Evolutionary conservation across 2,888 invertebrate species (phyloP).

Genomic region (Zeuzera pyrina): DNA sequence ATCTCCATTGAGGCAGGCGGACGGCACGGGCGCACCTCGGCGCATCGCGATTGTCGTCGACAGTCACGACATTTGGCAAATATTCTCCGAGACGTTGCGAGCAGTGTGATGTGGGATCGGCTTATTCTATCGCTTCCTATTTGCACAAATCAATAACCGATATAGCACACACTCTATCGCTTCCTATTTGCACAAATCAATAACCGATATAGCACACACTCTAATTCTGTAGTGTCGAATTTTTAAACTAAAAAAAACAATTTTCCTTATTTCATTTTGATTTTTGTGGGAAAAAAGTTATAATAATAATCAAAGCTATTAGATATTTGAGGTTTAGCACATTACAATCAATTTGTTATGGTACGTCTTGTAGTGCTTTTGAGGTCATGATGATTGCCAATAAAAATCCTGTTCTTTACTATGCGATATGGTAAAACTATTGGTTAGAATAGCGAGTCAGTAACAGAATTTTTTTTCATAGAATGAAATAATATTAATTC

Average conservation of each 20-base stretch:
- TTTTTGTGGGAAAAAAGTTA: no score
- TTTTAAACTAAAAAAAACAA: constrained; percentile 12
- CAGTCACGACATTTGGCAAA: constrained; percentile 71
- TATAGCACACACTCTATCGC: constrained; percentile 35
- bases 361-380: no score
- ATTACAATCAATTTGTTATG: no score
- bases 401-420: no score
- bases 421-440: no score
- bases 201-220: constrained; percentile 47
- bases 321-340: no score
- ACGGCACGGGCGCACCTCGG: constrained; percentile 54
- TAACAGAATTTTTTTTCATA: no score
- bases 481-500: no score
- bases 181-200: constrained; percentile 55
- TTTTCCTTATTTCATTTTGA: constrained; percentile 1
- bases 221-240: constrained; percentile 16
- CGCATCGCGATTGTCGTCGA: constrained; percentile 66
- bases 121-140: constrained; percentile 64
- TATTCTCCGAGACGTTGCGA: constrained; percentile 57
- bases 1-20: constrained; percentile 55
- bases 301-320: no score
- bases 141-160: constrained; percentile 58
- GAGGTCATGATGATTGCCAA: no score
- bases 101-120: constrained; percentile 56
- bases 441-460: no score